These are phyloP conservation scores for Uloborus plumipes DNA, from an alignment of 2,888 invertebrate genomes.

Conservation along the genomic window DNA sequence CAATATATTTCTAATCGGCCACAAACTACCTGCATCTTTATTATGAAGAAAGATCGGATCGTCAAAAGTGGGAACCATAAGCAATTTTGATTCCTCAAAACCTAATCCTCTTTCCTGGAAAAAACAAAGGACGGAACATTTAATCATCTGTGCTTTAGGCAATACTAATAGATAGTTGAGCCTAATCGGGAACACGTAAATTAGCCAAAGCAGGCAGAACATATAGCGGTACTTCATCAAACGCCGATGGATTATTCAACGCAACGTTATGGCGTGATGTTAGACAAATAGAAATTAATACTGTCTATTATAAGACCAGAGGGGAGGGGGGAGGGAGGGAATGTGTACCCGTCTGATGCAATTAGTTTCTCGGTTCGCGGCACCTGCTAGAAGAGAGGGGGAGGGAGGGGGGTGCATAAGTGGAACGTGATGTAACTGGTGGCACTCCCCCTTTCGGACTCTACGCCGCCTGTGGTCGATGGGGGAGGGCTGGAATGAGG, in stretches of 20 bases:
- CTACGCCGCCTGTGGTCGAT: background rate
- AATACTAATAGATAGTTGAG: too few relatives aligned
- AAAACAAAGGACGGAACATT: too few relatives aligned
- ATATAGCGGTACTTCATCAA: slow-evolving; percentile 1
- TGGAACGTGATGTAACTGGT: slow-evolving; percentile 24
- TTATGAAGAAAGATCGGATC: too few relatives aligned
- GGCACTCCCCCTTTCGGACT: slow-evolving; percentile 14
- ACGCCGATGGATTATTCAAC: slow-evolving; percentile 34
- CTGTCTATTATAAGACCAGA: background rate
- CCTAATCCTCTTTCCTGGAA: too few relatives aligned
- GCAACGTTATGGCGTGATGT: slow-evolving; percentile 23
- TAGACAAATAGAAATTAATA: slow-evolving; percentile 59
- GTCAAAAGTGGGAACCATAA: too few relatives aligned
- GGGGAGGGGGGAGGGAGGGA: background rate
- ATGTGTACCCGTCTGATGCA: slow-evolving; percentile 23
- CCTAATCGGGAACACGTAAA: too few relatives aligned
- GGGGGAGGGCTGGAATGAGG: slow-evolving; percentile 1
- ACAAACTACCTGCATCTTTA: too few relatives aligned
- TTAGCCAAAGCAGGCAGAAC: too few relatives aligned
- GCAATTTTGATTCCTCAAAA: too few relatives aligned
- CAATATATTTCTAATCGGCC: too few relatives aligned
- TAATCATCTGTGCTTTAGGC: too few relatives aligned
- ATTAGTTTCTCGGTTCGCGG: slow-evolving; percentile 50
- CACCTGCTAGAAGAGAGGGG: background rate
- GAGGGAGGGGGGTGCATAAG: background rate